These are phyloP conservation scores for Limnephilus marmoratus DNA, from an alignment of 2,888 invertebrate species.

Conservation along the genomic window DNA sequence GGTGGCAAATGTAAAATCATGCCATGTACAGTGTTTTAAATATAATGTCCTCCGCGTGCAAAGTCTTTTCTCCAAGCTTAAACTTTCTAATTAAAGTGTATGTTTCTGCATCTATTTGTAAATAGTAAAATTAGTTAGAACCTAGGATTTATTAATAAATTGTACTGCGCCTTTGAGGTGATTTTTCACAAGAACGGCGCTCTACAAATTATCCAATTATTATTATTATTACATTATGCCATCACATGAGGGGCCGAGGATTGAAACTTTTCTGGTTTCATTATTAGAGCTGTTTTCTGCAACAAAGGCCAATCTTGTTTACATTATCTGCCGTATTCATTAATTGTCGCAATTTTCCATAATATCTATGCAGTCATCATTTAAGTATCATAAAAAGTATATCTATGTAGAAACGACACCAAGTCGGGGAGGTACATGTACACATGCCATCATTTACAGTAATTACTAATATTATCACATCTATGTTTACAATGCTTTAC, in stretches of 20 bases:
- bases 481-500: background rate
- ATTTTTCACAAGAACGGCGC: too few species aligned
- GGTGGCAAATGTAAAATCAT: too few species aligned
- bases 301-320: background rate
- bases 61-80: too few species aligned
- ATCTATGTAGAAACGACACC: background rate
- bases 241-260: background rate
- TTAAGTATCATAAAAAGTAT: background rate
- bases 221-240: too few species aligned
- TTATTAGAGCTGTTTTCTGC: background rate
- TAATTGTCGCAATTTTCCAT: background rate
- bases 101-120: too few species aligned
- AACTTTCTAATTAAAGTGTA: too few species aligned
- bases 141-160: too few species aligned
- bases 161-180: too few species aligned
- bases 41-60: too few species aligned
- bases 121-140: too few species aligned
- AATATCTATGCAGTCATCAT: background rate
- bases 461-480: background rate
- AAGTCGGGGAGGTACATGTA: background rate
- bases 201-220: too few species aligned
- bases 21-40: too few species aligned
- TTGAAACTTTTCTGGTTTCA: background rate
- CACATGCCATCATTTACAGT: background rate
- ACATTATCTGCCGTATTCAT: background rate